phyloP scores from a whole-genome alignment of 1,140 invertebrate species.

The Periplaneta americana region DNA sequence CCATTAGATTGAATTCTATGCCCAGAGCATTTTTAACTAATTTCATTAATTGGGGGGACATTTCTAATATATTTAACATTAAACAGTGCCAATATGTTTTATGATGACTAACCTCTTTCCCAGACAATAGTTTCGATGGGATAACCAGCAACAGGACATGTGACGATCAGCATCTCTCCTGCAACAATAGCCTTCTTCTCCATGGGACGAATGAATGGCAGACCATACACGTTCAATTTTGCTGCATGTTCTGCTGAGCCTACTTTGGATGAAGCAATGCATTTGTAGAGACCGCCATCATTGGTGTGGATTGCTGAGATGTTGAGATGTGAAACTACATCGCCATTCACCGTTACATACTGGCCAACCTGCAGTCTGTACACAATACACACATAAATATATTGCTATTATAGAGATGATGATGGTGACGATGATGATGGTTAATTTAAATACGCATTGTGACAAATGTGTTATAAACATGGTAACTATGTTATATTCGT shows the following conservation, averaged over 20 bases:
- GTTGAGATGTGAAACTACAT: constrained; percentile 91
- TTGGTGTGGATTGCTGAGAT: constrained; percentile 88
- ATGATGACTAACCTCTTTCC: constrained; percentile 70
- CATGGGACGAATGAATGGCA: constrained; percentile 85
- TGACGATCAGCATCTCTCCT: constrained; percentile 80
- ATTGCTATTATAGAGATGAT: no score
- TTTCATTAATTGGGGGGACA: no score
- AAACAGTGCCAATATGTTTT: no score
- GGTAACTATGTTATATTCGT: neutral
- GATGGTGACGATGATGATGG: no score
- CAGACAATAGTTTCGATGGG: constrained; percentile 90
- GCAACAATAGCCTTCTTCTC: constrained; percentile 93
- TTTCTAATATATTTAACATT: no score
- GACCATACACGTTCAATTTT: constrained; percentile 86
- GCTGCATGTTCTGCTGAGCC: constrained; percentile 81
- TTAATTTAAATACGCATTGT: no score
- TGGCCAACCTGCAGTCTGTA: constrained; percentile 71
- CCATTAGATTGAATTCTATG: no score
- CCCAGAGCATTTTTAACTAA: no score
- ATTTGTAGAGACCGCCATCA: constrained; percentile 90
- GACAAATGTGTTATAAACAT: neutral
- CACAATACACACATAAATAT: neutral
- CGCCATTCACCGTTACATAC: constrained; percentile 81
- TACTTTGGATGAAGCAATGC: constrained; percentile 86
- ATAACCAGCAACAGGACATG: constrained; percentile 91